Base-by-base conservation (phyloP, 1,140 invertebrate genomes). In the Sminthurides bifidus region DNA sequence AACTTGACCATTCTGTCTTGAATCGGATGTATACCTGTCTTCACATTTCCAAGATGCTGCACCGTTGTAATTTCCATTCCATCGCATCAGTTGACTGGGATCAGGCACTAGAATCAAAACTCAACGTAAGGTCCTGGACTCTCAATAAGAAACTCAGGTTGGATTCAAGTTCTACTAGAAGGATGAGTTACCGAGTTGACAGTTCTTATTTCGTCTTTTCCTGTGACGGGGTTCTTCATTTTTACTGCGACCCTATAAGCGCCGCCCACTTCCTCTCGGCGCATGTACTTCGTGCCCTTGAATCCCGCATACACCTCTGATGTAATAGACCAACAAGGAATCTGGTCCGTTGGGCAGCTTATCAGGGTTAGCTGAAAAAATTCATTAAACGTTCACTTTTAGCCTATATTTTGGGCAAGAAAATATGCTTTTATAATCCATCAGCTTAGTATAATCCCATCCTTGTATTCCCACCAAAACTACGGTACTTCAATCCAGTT, bases 211-310 rank as follows among this genome's bases (percentile, higher is more conserved):
- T 52, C 19, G 4, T 63, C 58, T n/a, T 40, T 37, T 14, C 60
- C 63, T 5, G 57, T 51, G 21, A 26, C 41, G 1, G 60, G 40
- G 29, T 62, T 54, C 24, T 52, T 58, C 12, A 44, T 33, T 48
- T 50, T 57, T 14, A 58, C 58, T 1, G 76, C 71, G 63, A 63
- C 61, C n/a, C 54, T 38, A 35, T 58, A 63, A 27, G 54, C 57
- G 15, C 61, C 61, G 48, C 61, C 59, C 26, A 55, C 58, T 2
- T 58, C 61, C 45, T 60, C 61, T 31, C 61, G 37, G 44, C 61
- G 60, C 81, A 85, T 85, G 5, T 73, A 75, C 67, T 91, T 90
- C 0, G 85, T 89, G 8, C 85, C 86, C 30, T 76, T 80, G 0
- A 87, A 72, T 37, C 80, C 73, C 1, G 79, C 79, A 63, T 79